phyloP scores from a whole-genome alignment of 2,888 invertebrate genomes.

The Oligia latruncula region DNA sequence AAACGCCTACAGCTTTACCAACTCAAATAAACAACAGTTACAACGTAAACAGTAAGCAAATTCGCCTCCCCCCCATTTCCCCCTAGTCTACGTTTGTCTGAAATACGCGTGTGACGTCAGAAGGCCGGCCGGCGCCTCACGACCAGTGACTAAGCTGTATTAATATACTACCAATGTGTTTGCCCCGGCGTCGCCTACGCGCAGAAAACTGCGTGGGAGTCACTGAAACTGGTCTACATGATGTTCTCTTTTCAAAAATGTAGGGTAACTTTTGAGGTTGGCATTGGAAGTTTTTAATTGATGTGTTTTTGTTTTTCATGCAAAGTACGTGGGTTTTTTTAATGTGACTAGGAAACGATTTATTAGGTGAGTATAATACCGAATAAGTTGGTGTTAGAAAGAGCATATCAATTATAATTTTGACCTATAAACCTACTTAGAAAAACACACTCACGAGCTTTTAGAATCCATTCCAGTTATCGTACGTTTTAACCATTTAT shows the following conservation, averaged over 20 bases:
- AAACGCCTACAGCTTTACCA: not conserved
- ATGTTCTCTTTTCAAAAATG: constrained; percentile 59
- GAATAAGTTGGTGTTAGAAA: not conserved
- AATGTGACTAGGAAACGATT: constrained; percentile 2
- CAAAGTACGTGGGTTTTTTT: not conserved
- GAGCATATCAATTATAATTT: not conserved
- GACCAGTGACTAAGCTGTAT: constrained; percentile 74
- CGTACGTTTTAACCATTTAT: constrained; percentile 1
- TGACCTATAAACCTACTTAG: not conserved
- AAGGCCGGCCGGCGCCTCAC: constrained; percentile 65
- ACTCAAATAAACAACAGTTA: constrained; percentile 47
- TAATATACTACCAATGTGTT: constrained; percentile 76
- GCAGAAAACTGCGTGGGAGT: constrained; percentile 74
- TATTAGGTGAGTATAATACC: not conserved
- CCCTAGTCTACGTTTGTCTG: constrained; percentile 48
- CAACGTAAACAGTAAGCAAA: constrained; percentile 50
- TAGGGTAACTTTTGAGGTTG: constrained; percentile 20
- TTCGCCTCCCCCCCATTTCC: constrained; percentile 15
- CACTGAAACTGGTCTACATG: constrained; percentile 68
- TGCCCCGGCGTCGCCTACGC: constrained; percentile 74
- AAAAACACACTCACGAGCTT: not conserved
- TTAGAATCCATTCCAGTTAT: not conserved
- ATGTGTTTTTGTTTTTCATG: constrained; percentile 39
- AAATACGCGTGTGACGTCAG: constrained; percentile 63
- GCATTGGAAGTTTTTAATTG: constrained; percentile 14